These are phyloP conservation scores for Stenichneumon culpator DNA, from an alignment of 2,888 invertebrate genomes.

Conservation along the genomic window DNA sequence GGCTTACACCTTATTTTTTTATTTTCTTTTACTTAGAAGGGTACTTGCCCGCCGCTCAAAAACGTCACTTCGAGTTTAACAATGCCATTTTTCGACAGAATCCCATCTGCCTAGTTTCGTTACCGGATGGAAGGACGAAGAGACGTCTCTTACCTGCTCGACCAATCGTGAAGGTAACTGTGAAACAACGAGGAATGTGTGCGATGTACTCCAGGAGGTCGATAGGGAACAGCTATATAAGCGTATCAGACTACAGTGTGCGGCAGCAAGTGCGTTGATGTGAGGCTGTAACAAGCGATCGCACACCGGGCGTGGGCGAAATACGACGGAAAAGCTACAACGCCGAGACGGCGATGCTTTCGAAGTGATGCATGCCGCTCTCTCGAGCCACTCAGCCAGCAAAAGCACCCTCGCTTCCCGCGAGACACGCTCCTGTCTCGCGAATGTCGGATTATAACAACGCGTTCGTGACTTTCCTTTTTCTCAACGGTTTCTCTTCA, in stretches of 20 bases:
- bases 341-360: slow-evolving; percentile 66
- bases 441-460: slow-evolving; percentile 75
- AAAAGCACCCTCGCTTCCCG: slow-evolving; percentile 57
- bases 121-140: background rate
- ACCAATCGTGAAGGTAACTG: background rate
- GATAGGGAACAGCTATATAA: background rate
- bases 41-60: no score
- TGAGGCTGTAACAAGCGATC: slow-evolving; percentile 33
- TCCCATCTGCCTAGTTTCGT: background rate
- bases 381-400: slow-evolving; percentile 69
- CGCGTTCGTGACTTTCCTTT: slow-evolving; percentile 29
- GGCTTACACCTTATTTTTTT: background rate
- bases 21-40: no score
- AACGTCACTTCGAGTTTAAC: background rate
- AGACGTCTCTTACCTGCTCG: background rate
- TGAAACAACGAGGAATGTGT: background rate
- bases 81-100: no score
- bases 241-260: background rate
- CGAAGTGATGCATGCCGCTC: slow-evolving; percentile 72
- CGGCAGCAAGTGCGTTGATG: slow-evolving; percentile 19
- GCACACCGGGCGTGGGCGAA: slow-evolving; percentile 10
- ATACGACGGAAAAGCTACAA: slow-evolving; percentile 28
- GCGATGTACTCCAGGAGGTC: background rate
- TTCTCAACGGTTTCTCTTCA: slow-evolving; percentile 24
- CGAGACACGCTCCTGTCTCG: slow-evolving; percentile 70